Evolutionary conservation across 2,797 vertebrate genomes (phyloP).

Genomic region (Carcharodon carcharias): DNA sequence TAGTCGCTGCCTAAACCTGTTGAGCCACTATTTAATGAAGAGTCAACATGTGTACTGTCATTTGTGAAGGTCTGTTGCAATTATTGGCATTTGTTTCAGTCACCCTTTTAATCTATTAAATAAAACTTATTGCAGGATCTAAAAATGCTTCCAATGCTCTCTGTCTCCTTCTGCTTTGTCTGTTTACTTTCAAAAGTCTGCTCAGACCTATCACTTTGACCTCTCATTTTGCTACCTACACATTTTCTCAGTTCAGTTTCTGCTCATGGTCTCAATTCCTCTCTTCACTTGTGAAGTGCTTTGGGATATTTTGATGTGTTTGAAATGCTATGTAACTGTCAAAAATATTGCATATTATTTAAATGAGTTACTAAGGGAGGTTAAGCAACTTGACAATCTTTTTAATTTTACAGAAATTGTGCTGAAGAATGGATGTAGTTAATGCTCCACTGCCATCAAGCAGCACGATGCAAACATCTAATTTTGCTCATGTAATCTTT

Average conservation of each 20-base stretch:
- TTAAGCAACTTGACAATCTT: conserved; percentile 10
- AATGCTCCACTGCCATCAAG: conserved; percentile 67
- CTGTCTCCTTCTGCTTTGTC: not conserved
- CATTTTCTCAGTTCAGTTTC: not conserved
- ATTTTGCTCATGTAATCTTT: conserved; percentile 98
- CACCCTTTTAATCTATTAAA: not conserved
- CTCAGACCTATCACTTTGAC: not conserved
- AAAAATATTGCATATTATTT: not conserved
- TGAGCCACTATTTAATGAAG: not conserved
- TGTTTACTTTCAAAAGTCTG: not conserved
- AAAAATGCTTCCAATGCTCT: not conserved
- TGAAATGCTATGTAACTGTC: not conserved
- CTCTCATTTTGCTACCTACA: not conserved
- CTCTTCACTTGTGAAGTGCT: not conserved
- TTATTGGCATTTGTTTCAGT: not conserved
- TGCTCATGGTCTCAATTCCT: not conserved
- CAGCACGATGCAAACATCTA: conserved; percentile 81
- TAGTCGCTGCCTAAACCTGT: not conserved
- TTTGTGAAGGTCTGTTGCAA: not conserved
- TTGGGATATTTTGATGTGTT: not conserved
- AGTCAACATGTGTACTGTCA: not conserved
- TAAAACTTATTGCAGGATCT: not conserved
- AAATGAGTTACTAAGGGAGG: not conserved
- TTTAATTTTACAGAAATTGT: conserved; percentile 39
- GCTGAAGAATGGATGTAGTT: conserved; percentile 69